A percentile compares a stretch with the other conserved stretches of the same genome.
These are phyloP conservation scores for Falco concolor DNA, from an alignment of 2,797 vertebrate genomes.

Conservation along the genomic window DNA sequence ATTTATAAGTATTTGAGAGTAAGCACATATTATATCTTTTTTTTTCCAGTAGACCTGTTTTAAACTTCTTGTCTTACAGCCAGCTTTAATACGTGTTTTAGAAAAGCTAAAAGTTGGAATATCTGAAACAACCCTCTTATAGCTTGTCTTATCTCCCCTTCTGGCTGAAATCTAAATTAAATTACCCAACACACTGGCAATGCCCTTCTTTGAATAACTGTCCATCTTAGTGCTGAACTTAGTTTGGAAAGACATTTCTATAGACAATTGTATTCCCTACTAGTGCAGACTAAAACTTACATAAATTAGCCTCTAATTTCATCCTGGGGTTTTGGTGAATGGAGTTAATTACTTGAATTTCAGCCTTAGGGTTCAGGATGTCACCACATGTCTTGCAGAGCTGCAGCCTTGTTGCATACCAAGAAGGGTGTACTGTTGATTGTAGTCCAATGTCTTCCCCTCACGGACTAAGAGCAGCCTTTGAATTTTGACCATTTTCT, in stretches of 20 bases:
- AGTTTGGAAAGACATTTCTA: background rate
- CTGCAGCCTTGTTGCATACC: background rate
- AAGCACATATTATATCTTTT: background rate
- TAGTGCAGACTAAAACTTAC: background rate
- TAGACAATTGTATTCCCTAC: background rate
- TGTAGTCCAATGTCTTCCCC: background rate
- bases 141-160: background rate
- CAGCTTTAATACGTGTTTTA: background rate
- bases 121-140: background rate
- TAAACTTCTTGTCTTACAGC: background rate
- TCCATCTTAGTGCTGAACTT: background rate
- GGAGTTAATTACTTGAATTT: background rate
- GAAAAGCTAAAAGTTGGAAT: background rate
- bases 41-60: background rate
- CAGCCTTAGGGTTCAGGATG: background rate
- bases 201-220: background rate
- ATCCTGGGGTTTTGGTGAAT: background rate
- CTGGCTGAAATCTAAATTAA: background rate
- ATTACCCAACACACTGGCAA: background rate
- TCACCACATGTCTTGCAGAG: background rate
- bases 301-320: background rate
- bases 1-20: background rate
- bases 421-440: background rate
- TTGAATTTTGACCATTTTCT: background rate
- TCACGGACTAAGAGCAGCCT: background rate